A percentile compares a stretch with the other conserved stretches of the same genome.
Conservation (phyloP, 2,888 invertebrate species). For the Volucella inanis region DNA sequence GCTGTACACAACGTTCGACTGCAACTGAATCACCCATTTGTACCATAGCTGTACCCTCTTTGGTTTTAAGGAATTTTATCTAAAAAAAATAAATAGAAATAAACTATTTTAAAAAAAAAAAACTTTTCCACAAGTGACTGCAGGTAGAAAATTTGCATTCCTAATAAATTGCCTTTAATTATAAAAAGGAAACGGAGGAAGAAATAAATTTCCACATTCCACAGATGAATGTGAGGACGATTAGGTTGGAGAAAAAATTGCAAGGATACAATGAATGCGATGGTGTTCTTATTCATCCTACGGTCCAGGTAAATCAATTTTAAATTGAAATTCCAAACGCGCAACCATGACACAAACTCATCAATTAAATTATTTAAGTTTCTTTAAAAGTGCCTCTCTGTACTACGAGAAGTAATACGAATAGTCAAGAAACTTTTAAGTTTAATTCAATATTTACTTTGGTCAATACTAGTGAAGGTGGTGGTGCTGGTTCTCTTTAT, state of each 20-base stretch:
- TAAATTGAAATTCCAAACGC: conserved; percentile 62
- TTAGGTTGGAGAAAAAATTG: no score
- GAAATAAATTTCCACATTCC: background rate
- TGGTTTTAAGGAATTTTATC: conserved; percentile 98
- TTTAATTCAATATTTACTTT: conserved; percentile 48
- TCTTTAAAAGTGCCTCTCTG: conserved; percentile 17
- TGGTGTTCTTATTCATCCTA: no score
- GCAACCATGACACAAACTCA: conserved; percentile 62
- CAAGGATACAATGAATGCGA: no score
- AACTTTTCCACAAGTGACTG: conserved; percentile 1
- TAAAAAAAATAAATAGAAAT: conserved; percentile 64
- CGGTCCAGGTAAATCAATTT: conserved; percentile 61
- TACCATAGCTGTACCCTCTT: conserved; percentile 99
- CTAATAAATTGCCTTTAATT: conserved; percentile 41
- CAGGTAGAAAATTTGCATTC: background rate
- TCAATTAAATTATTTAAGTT: conserved; percentile 67
- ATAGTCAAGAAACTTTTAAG: background rate
- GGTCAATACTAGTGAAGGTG: conserved; percentile 1
- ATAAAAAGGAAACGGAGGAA: background rate
- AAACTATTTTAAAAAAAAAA: conserved; percentile 8
- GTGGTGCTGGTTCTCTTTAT: conserved; percentile 6
- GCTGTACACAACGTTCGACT: conserved; percentile 96
- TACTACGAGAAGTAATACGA: background rate
- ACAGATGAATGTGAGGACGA: background rate
- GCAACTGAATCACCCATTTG: conserved; percentile 98